Conservation (phyloP, 2,888 invertebrate species). For the Platypus cylindrus region DNA sequence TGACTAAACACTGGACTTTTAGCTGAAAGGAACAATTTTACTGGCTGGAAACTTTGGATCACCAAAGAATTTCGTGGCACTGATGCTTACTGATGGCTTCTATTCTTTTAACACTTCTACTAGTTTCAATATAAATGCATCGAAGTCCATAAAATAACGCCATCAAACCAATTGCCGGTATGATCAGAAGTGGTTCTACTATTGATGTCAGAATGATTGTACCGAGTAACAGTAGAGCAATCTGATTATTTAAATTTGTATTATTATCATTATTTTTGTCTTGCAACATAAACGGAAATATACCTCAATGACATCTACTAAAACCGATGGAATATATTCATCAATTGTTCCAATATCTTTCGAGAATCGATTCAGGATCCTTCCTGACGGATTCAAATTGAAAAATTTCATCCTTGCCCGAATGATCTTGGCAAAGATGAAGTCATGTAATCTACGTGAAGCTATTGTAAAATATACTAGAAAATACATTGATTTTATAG, state of each 20-base stretch:
- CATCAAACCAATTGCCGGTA: conserved; percentile 52
- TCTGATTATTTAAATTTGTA: conserved; percentile 20
- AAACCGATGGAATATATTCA: conserved; percentile 42
- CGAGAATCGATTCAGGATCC: conserved; percentile 34
- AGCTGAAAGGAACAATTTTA: conserved; percentile 36
- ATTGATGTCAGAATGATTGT: conserved; percentile 58
- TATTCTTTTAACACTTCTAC: conserved; percentile 58
- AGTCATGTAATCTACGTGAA: conserved; percentile 30
- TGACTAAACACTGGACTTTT: conserved; percentile 70
- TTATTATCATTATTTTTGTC: too few relatives aligned
- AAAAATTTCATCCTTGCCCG: conserved; percentile 32
- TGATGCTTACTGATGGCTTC: conserved; percentile 50
- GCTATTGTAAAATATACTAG: conserved; percentile 30
- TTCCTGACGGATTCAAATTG: conserved; percentile 32
- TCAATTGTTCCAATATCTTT: conserved; percentile 46
- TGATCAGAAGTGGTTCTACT: conserved; percentile 56
- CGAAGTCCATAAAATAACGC: conserved; percentile 53
- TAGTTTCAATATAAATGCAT: conserved; percentile 57
- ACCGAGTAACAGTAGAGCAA: conserved; percentile 46
- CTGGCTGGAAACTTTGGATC: neutral
- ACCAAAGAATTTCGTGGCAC: neutral
- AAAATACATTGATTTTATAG: conserved; percentile 28
- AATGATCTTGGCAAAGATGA: conserved; percentile 27
- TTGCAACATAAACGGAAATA: too few relatives aligned
- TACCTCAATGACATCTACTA: conserved; percentile 30